Conservation (phyloP, 1,140 invertebrate species). For the Drosophila trapezifrons region DNA sequence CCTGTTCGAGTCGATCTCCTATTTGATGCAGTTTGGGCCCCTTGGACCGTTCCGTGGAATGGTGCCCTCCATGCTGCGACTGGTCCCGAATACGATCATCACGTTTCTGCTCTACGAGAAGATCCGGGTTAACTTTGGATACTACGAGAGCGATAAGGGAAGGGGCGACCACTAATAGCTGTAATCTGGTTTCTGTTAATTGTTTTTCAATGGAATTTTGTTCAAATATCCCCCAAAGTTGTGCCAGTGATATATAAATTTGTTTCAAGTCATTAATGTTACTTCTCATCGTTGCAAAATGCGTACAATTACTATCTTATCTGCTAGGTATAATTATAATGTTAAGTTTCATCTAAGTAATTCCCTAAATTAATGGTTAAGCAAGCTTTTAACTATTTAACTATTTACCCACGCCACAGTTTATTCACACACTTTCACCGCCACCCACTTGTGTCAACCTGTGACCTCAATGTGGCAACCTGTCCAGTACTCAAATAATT, state of each 20-base stretch:
- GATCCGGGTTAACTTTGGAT: slow-evolving; percentile 54
- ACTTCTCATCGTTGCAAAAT: background rate
- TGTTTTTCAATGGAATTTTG: background rate
- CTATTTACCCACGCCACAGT: background rate
- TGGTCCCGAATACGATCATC: slow-evolving; percentile 56
- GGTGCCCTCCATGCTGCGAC: slow-evolving; percentile 36
- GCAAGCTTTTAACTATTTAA: background rate
- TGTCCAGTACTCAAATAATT: slow-evolving; percentile 30
- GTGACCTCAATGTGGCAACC: slow-evolving; percentile 10
- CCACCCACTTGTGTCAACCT: background rate
- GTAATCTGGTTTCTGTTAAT: background rate
- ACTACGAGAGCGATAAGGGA: slow-evolving; percentile 12
- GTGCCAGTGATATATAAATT: background rate
- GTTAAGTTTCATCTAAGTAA: background rate
- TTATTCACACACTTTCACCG: slow-evolving; percentile 1
- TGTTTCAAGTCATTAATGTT: background rate
- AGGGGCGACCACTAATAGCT: background rate
- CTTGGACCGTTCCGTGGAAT: slow-evolving; percentile 57
- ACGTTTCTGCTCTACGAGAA: slow-evolving; percentile 59
- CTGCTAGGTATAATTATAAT: no score
- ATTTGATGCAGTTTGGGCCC: slow-evolving; percentile 44
- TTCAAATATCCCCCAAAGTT: background rate
- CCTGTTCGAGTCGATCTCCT: background rate
- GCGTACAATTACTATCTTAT: background rate
- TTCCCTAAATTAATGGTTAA: background rate